A percentile compares a stretch with the other conserved stretches of the same genome.
phyloP scores from a whole-genome alignment of 2,888 invertebrate genomes.

The Blastobasis lacticolella region DNA sequence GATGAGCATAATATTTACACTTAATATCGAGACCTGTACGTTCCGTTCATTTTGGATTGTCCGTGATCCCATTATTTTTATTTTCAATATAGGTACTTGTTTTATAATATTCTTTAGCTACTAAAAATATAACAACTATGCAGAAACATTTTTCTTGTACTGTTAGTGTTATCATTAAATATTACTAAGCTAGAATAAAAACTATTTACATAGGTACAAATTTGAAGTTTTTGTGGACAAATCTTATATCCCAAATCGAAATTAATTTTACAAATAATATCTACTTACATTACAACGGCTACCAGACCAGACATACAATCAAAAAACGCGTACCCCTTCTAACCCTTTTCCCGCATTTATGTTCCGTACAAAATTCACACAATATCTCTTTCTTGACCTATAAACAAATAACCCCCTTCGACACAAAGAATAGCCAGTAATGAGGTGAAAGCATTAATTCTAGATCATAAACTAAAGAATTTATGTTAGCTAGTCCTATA shows the following conservation, averaged over 20 bases:
- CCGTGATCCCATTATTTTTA: too few species aligned
- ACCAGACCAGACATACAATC: constrained; percentile 67
- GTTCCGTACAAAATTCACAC: constrained; percentile 41
- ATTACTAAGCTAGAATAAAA: too few species aligned
- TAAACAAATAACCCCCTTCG: constrained; percentile 48
- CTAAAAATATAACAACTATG: not conserved
- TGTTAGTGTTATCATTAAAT: too few species aligned
- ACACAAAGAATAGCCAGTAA: constrained; percentile 64
- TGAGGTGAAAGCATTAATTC: constrained; percentile 66
- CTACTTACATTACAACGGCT: constrained; percentile 66
- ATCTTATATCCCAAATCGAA: too few species aligned
- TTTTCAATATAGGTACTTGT: not conserved
- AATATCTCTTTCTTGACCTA: constrained; percentile 69
- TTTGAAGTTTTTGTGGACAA: too few species aligned
- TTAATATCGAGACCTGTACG: too few species aligned
- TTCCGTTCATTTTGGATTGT: too few species aligned
- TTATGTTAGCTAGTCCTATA: constrained; percentile 64
- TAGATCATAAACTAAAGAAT: constrained; percentile 67
- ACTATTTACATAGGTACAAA: too few species aligned
- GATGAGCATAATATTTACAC: too few species aligned
- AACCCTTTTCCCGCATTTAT: constrained; percentile 23
- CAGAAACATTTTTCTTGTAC: too few species aligned
- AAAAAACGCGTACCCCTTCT: constrained; percentile 22
- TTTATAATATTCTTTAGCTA: not conserved
- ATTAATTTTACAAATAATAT: constrained; percentile 30